Evolutionary conservation across 2,113 vertebrate species (phyloP).

Genomic region (Nanorana parkeri): DNA sequence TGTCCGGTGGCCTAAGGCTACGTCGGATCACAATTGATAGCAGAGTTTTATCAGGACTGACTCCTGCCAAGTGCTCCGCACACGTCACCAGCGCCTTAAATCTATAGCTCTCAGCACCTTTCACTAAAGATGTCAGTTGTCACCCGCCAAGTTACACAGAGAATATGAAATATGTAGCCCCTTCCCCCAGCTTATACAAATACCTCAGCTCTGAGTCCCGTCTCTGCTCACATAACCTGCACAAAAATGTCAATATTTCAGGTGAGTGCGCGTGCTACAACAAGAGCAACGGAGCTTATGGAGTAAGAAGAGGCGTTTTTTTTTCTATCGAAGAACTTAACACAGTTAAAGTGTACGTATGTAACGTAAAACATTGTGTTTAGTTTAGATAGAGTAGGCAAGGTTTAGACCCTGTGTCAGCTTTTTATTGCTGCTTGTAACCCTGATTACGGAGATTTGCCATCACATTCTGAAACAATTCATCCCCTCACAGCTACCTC

Average conservation of each 20-base stretch:
- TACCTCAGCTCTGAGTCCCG: constrained; percentile 3
- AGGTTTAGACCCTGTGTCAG: too few relatives aligned
- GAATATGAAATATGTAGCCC: constrained; percentile 19
- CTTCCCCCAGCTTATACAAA: constrained; percentile 22
- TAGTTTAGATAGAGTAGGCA: too few relatives aligned
- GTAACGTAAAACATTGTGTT: too few relatives aligned
- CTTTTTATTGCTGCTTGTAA: too few relatives aligned
- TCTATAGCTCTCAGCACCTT: constrained; percentile 38
- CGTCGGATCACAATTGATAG: neutral
- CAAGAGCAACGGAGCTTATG: too few relatives aligned
- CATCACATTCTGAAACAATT: too few relatives aligned
- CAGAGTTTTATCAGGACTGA: neutral
- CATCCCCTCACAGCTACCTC: too few relatives aligned
- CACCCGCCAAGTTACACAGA: constrained; percentile 40
- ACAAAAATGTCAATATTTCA: constrained; percentile 29
- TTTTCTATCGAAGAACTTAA: too few relatives aligned
- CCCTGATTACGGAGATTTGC: too few relatives aligned
- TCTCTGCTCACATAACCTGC: constrained; percentile 35
- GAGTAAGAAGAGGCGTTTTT: too few relatives aligned
- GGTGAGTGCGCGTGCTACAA: neutral
- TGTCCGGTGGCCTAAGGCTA: too few relatives aligned
- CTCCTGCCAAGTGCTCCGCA: neutral
- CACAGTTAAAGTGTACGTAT: too few relatives aligned
- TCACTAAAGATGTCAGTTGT: constrained; percentile 46
- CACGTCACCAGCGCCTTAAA: neutral